phyloP scores from a whole-genome alignment of 2,888 invertebrate genomes.

The Spodoptera littoralis region DNA sequence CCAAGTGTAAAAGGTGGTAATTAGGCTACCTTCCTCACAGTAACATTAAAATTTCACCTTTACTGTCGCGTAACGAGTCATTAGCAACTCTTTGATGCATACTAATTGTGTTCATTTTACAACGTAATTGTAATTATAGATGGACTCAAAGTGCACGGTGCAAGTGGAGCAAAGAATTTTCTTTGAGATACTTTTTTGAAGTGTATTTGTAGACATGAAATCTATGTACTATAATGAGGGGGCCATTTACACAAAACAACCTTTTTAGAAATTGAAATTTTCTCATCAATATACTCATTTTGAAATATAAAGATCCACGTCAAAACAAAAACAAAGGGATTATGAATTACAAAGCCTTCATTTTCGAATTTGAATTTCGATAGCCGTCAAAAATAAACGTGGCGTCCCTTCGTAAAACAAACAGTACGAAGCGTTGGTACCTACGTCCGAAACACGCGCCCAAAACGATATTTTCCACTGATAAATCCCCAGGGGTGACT shows the following conservation, averaged over 20 bases:
- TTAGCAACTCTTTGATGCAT: conserved; percentile 79
- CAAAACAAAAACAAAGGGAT: conserved; percentile 11
- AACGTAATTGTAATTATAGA: conserved; percentile 65
- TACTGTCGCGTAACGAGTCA: conserved; percentile 68
- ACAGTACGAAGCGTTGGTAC: neutral
- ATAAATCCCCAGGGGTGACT: conserved; percentile 64
- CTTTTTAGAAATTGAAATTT: neutral
- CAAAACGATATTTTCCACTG: conserved; percentile 62
- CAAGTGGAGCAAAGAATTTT: conserved; percentile 6
- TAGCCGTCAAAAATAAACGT: conserved; percentile 20
- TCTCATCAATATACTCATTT: neutral
- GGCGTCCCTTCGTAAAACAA: conserved; percentile 34
- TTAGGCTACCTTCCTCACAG: conserved; percentile 74
- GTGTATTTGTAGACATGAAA: neutral
- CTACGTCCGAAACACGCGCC: conserved; percentile 34
- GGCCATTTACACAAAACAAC: no score
- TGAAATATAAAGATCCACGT: neutral
- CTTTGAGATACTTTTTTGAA: neutral
- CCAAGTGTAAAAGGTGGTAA: conserved; percentile 79
- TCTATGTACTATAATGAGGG: no score
- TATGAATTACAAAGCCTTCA: conserved; percentile 13
- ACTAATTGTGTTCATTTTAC: conserved; percentile 71
- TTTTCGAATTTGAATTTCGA: conserved; percentile 22
- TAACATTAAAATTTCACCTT: conserved; percentile 83
- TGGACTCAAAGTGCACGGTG: conserved; percentile 34